Base-by-base conservation (phyloP, 1,140 invertebrate genomes). In the Latrodectus geometricus region DNA sequence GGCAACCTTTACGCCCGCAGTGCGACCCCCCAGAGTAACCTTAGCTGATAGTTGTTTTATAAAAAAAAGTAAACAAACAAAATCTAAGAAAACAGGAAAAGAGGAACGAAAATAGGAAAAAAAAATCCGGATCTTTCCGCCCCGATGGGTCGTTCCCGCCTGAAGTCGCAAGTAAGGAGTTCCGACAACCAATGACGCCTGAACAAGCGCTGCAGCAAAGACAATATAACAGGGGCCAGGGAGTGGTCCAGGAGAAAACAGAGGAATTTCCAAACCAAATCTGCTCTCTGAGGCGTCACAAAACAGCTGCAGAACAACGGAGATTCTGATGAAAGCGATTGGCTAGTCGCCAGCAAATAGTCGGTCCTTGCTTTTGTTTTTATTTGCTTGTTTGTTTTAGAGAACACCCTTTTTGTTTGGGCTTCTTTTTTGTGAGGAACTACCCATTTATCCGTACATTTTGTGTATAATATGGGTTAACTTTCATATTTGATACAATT, bases 341-440 rank as follows among this genome's bases (percentile, higher is more conserved):
- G 83, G 83, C 83, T 86, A 74, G 49, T 61, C 75, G 83, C 83
- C 83, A 86, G 66, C 83, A 78, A 86, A 86, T 86, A 74, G 83
- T 21, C 66, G 23, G 15, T 61, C 74, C 65, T 61, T 14, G 75
- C 65, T 52, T 56, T 35, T 35, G 35, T 35, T 35, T 35, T 35
- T 35, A 35, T 35, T 35, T 84, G 56, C 76, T 75, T 84, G 23
- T 54, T 84, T 84, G 65, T 84, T 86, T 84, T 48, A 35, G 35
- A 35, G 35, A 35, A 35, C 35, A 35, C 35, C 35, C 35, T 35
- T 35, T 35, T 35, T 35, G 35, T 35, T 35, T 35, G 35, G 35
- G 35, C 35, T 35, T 35, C 35, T 35, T 35, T 35, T 35, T 35
- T 35, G 35, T 5, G 35, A n/a, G n/a, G n/a, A n/a, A n/a, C n/a